Conservation (phyloP, 2,888 invertebrate genomes). For the Dryococelus australis region DNA sequence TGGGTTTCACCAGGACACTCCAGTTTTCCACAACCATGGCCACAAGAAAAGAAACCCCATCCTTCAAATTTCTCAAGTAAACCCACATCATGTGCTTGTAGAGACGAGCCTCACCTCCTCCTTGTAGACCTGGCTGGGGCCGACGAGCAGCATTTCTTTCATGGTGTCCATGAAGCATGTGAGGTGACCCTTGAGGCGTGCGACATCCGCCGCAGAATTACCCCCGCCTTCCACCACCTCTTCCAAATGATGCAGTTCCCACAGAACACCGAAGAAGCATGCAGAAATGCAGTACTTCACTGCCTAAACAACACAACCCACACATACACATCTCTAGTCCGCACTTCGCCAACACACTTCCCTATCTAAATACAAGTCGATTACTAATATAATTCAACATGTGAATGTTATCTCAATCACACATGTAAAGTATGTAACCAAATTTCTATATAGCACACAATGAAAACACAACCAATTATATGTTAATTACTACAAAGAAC, state of each 20-base stretch:
- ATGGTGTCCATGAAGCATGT: slow-evolving; percentile 78
- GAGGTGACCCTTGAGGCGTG: slow-evolving; percentile 72
- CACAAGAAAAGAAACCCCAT: no score
- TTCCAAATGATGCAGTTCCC: slow-evolving; percentile 87
- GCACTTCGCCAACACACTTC: neutral
- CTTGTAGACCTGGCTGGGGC: slow-evolving; percentile 72
- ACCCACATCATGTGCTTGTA: no score
- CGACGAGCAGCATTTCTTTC: slow-evolving; percentile 71
- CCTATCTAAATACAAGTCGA: neutral
- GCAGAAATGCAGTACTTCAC: slow-evolving; percentile 83
- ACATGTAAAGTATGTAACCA: no score
- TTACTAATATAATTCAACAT: neutral
- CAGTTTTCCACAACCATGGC: no score
- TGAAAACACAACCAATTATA: no score
- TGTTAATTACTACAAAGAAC: no score
- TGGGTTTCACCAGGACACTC: no score
- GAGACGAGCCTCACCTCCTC: slow-evolving; percentile 68
- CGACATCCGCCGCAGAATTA: slow-evolving; percentile 65
- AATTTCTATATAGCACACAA: no score
- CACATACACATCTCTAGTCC: neutral
- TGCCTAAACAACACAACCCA: slow-evolving; percentile 60
- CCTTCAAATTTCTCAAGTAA: no score
- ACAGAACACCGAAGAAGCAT: slow-evolving; percentile 75
- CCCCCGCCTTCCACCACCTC: slow-evolving; percentile 70
- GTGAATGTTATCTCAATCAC: no score